phyloP scores from a whole-genome alignment of 2,113 vertebrate genomes.

The Okapia johnstoni region DNA sequence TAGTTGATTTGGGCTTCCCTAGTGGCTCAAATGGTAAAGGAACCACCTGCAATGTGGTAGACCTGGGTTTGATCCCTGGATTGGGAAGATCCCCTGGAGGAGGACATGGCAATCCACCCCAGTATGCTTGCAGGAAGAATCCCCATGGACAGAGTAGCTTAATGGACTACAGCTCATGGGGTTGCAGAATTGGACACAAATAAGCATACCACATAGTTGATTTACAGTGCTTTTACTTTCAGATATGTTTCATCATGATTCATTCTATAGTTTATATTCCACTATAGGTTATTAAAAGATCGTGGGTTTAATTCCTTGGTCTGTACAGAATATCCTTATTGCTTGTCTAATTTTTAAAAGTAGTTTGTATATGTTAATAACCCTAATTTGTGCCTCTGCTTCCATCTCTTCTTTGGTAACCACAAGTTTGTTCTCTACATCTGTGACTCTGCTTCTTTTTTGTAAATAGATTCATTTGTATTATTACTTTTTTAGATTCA shows the following conservation, averaged over 20 bases:
- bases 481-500: not conserved
- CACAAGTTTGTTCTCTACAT: not conserved
- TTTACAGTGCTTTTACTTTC: not conserved
- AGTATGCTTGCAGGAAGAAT: not conserved
- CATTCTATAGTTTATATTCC: not conserved
- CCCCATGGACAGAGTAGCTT: not conserved
- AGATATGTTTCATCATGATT: not conserved
- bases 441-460: not conserved
- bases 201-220: not conserved
- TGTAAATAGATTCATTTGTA: not conserved
- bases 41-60: not conserved
- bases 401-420: not conserved
- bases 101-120: not conserved
- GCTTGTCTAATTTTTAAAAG: not conserved
- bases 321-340: not conserved
- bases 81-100: not conserved
- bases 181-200: rapidly evolving
- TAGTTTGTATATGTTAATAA: not conserved
- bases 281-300: not conserved
- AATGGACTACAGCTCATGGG: not conserved
- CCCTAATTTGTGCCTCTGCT: not conserved
- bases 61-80: not conserved
- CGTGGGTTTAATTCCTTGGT: not conserved
- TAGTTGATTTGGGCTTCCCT: no score
- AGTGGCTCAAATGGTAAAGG: no score